Base-by-base conservation (phyloP, 2,797 vertebrate species). In the Danio choprae region DNA sequence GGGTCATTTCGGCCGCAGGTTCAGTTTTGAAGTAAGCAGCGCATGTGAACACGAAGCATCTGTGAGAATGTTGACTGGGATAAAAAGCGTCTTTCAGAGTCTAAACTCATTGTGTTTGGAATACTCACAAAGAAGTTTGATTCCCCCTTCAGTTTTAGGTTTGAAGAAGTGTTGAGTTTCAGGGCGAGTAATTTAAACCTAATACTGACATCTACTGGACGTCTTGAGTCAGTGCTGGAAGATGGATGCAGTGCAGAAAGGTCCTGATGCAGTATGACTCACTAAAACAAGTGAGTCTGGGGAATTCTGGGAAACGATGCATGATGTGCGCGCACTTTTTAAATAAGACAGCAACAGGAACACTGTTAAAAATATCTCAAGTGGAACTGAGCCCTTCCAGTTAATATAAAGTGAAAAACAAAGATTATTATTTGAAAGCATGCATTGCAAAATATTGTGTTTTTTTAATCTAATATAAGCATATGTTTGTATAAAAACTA, bases 201-300 rank as follows among this genome's bases (percentile, higher is more conserved):
- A 62, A 79, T 51, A 53, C 56, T 79, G 67, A 53, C 40, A 79
- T 63, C 77, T 79, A 29, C 8, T 71, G 77, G 77, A 53, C 18
- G 60, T 13, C 10, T 36, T 29, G 4, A 51, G 56, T 13, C 18
- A 51, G 4, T 70, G 7, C 43, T 51, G 12, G 13, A 51, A 51
- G 48, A 8, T 8, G 29, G 36, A 29, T n/a, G 9, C 29, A 56
- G 43, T 15, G 40, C 50, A 44, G 46, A 76, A 12, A 55, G 7
- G 38, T 7, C 20, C 51, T 41, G 74, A 67, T 77, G 50, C 40
- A 36, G 50, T 18, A 67, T 67, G 74, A 67, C 62, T 77, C 50
- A 56, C 38, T 65, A 20, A 76, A 29, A 41, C 29, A 40, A 74
- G 11, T 9, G 16, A 48, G 10, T 59, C 41, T 15, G 44, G 12